Evolutionary conservation across 1,140 invertebrate species (phyloP).

Genomic region (Drosophila serrata): DNA sequence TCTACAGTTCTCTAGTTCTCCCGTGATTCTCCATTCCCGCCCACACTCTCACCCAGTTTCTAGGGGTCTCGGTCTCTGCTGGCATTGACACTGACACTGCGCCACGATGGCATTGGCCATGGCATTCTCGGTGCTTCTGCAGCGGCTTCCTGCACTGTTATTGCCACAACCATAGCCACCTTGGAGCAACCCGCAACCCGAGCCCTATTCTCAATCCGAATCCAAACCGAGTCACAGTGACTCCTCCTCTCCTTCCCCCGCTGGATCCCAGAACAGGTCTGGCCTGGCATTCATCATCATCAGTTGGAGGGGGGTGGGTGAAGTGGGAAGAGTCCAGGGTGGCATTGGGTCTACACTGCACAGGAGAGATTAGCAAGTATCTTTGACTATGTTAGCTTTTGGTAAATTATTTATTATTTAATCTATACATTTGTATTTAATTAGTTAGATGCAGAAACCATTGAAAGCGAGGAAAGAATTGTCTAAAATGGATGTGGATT

Average conservation of each 20-base stretch:
- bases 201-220: neutral
- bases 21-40: slow-evolving; percentile 10
- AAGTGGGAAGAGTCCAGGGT: neutral
- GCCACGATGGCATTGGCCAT: slow-evolving; percentile 57
- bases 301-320: neutral
- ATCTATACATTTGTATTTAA: neutral
- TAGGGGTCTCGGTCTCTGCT: slow-evolving; percentile 35
- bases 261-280: slow-evolving; percentile 20
- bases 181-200: slow-evolving; percentile 1
- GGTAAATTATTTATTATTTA: neutral
- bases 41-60: slow-evolving; percentile 66
- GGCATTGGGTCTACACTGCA: slow-evolving; percentile 1
- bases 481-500: neutral
- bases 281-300: slow-evolving; percentile 49
- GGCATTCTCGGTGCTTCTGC: slow-evolving; percentile 58
- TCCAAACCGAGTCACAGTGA: neutral
- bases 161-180: slow-evolving; percentile 38
- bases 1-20: slow-evolving; percentile 6
- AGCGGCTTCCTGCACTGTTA: slow-evolving; percentile 32
- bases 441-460: neutral
- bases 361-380: neutral
- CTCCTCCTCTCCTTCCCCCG: neutral
- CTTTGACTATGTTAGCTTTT: neutral
- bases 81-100: slow-evolving; percentile 71
- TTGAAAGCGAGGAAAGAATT: too few relatives aligned